phyloP scores from a whole-genome alignment of 2,888 invertebrate species.

The Sminthurinus aureus region DNA sequence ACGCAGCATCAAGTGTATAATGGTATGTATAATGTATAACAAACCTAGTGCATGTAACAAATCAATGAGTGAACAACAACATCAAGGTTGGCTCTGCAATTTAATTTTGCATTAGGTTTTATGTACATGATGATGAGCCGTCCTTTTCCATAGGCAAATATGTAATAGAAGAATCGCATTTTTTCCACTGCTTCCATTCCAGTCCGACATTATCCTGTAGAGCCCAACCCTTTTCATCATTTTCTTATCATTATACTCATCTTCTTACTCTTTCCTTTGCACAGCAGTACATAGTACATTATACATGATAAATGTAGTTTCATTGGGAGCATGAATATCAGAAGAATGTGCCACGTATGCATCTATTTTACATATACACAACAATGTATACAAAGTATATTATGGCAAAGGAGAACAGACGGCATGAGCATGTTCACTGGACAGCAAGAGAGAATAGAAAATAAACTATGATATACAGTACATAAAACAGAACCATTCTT shows the following conservation, averaged over 20 bases:
- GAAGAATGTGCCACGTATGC: too few relatives aligned
- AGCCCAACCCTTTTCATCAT: conserved; percentile 23
- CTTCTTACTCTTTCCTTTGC: background rate
- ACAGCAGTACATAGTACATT: too few relatives aligned
- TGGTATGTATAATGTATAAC: background rate
- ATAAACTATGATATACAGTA: background rate
- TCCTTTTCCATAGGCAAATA: background rate
- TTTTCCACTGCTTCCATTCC: conserved; percentile 14
- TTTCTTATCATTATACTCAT: conserved; percentile 18
- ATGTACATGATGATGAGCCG: background rate
- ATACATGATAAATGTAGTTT: background rate
- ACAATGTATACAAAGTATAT: background rate
- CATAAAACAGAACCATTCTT: too few relatives aligned
- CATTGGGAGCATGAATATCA: background rate
- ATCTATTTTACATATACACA: background rate
- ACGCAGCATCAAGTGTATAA: background rate
- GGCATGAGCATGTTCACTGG: background rate
- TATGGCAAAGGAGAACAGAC: background rate
- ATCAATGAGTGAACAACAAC: background rate
- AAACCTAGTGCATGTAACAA: background rate
- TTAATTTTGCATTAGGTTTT: conserved; percentile 7
- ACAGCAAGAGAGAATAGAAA: background rate
- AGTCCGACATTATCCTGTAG: background rate
- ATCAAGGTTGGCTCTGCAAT: conserved; percentile 4
- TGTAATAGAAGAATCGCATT: background rate